phyloP scores from a whole-genome alignment of 2,113 vertebrate species.

The human region DNA sequence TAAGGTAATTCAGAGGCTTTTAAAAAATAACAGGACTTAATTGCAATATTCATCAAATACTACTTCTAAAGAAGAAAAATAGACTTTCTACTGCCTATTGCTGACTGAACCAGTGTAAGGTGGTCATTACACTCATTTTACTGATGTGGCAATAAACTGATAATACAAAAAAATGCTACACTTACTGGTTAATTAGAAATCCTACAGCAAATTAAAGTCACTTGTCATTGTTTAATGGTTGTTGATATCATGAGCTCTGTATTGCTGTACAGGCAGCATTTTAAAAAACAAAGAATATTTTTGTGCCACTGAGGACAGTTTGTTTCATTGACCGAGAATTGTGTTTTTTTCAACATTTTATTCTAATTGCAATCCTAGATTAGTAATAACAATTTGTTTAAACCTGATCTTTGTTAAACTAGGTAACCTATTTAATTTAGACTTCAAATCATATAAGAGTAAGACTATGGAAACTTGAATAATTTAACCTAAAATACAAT shows the following conservation, averaged over 20 bases:
- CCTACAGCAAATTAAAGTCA: neutral
- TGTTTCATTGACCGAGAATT: neutral
- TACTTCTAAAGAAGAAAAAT: neutral
- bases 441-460: neutral
- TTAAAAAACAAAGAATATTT: slow-evolving; percentile 12
- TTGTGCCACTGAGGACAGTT: neutral
- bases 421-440: neutral
- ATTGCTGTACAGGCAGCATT: neutral
- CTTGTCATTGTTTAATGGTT: neutral
- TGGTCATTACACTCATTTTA: neutral
- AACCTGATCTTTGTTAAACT: neutral
- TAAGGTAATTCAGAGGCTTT: neutral
- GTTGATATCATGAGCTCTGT: neutral
- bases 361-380: neutral
- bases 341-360: neutral
- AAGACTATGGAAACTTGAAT: neutral
- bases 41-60: neutral
- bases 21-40: neutral
- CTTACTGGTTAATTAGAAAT: neutral
- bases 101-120: neutral
- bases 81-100: neutral
- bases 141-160: neutral
- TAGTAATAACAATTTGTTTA: neutral
- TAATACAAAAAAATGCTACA: neutral
- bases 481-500: neutral